These are phyloP conservation scores for Chiloscyllium plagiosum DNA, from an alignment of 2,113 vertebrate genomes.

Conservation along the genomic window DNA sequence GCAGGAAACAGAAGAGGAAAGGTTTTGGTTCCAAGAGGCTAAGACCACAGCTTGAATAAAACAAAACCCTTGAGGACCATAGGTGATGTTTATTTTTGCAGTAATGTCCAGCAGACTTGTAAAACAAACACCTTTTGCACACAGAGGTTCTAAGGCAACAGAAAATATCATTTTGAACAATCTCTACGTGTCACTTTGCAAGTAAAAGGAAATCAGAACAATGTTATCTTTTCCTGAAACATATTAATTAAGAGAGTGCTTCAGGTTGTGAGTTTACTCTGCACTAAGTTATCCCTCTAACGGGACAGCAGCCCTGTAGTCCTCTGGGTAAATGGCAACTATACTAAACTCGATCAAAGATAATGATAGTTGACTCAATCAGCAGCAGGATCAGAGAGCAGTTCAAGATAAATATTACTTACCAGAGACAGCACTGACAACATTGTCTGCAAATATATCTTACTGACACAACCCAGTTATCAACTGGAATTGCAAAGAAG, in stretches of 20 bases:
- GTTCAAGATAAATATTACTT: not conserved
- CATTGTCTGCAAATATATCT: not conserved
- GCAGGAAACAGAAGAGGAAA: not conserved
- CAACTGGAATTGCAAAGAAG: not conserved
- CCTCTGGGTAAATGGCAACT: too few relatives aligned
- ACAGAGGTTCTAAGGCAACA: not conserved
- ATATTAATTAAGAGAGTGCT: not conserved
- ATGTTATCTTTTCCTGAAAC: not conserved
- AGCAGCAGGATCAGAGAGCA: not conserved
- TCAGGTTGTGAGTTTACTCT: not conserved
- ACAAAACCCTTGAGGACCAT: not conserved
- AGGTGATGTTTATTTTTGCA: not conserved
- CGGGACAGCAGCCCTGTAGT: too few relatives aligned
- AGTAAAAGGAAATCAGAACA: not conserved
- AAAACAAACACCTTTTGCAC: not conserved
- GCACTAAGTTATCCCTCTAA: too few relatives aligned
- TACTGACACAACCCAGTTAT: not conserved
- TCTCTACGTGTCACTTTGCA: not conserved
- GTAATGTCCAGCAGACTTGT: not conserved
- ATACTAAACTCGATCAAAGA: not conserved
- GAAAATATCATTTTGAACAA: not conserved
- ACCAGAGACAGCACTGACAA: not conserved
- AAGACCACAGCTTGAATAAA: not conserved
- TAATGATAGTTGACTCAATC: not conserved
- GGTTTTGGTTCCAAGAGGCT: not conserved